Percentiles rank a stretch among this genome's conserved stretches.
These are phyloP conservation scores for Dendrocincla tyrannina DNA, from an alignment of 2,797 vertebrate genomes.

Conservation along the genomic window DNA sequence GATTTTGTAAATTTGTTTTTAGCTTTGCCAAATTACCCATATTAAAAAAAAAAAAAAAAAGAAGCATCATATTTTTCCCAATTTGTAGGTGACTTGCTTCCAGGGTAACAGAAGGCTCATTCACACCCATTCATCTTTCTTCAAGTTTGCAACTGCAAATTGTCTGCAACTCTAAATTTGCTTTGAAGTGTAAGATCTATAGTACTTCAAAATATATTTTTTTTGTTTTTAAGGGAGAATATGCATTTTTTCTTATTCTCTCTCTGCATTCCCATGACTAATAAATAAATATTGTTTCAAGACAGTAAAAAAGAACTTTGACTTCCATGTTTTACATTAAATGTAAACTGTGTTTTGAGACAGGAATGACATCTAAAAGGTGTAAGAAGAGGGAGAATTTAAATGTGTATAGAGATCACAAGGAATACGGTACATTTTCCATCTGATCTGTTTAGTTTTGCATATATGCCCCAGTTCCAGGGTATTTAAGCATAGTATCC, in stretches of 20 bases:
- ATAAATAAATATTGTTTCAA: neutral
- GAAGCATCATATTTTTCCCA: neutral
- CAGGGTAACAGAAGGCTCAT: neutral
- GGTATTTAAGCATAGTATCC: neutral
- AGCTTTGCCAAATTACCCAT: conserved; percentile 35
- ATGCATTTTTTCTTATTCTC: neutral
- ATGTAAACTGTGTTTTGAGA: neutral
- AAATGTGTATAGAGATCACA: neutral
- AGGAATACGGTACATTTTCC: neutral
- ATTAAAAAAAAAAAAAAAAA: neutral
- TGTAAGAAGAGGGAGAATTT: neutral
- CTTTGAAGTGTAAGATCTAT: neutral
- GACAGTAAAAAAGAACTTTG: neutral
- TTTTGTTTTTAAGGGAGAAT: neutral
- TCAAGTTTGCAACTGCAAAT: neutral
- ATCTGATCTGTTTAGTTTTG: neutral
- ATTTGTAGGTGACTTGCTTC: conserved; percentile 9
- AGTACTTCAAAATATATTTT: neutral
- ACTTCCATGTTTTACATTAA: neutral
- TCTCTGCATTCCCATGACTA: neutral
- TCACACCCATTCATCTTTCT: neutral
- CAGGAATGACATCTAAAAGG: neutral
- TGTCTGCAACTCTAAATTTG: neutral
- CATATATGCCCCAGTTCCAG: neutral
- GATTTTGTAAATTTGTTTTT: conserved; percentile 35